Conservation (phyloP, 1,140 invertebrate genomes). For the Nasonia vitripennis region DNA sequence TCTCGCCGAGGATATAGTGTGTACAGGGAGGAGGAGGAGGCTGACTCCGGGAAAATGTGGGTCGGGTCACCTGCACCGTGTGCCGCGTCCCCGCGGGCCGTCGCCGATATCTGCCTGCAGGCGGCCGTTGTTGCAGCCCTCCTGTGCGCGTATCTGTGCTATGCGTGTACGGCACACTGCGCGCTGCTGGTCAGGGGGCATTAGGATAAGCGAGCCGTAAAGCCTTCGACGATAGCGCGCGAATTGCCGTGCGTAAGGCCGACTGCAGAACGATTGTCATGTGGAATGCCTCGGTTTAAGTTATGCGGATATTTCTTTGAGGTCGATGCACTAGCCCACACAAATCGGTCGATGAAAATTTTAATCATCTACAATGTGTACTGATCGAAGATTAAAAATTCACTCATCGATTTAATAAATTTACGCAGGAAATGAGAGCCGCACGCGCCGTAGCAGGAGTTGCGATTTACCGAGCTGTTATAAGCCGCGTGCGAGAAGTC, state of each 20-base stretch:
- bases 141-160: slow-evolving; percentile 34
- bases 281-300: background rate
- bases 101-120: slow-evolving; percentile 51
- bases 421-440: no score
- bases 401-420: no score
- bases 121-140: slow-evolving; percentile 27
- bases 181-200: slow-evolving; percentile 47
- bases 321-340: no score
- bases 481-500: slow-evolving; percentile 42
- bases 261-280: background rate
- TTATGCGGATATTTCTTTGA: no score
- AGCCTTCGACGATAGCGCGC: background rate
- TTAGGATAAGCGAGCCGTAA: slow-evolving; percentile 34
- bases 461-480: slow-evolving; percentile 45
- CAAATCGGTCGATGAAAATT: no score
- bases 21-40: background rate
- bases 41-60: slow-evolving; percentile 61
- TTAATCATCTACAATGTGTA: no score
- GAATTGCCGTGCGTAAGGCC: background rate
- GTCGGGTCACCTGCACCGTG: slow-evolving; percentile 69
- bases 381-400: no score
- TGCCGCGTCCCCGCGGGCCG: slow-evolving; percentile 59
- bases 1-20: background rate
- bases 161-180: slow-evolving; percentile 44
- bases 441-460: slow-evolving; percentile 1